Evolutionary conservation across 92 coral and sea anemone species (phyloP), one percentile per base, ranked within the genome.

Genomic region (Porites divaricata): DNA sequence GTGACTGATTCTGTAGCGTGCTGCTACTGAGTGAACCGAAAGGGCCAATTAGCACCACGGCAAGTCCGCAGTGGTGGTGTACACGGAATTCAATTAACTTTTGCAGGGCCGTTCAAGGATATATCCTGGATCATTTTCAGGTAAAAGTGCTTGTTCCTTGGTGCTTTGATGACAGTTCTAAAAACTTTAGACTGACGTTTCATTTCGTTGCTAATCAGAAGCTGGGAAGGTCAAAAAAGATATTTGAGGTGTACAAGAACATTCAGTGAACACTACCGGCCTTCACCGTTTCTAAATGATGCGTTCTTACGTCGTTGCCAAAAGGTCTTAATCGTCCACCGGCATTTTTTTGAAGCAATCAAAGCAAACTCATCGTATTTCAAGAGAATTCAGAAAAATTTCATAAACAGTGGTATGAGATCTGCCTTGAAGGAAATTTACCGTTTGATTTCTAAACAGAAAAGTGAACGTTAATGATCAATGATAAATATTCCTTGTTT

Each of bases 1-100:
- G 83, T 79, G 83, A 79, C 74, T 48, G 14, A 66, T 59, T 23
- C 62, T 67, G 24, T 35, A 35, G 75, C 66, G 72, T 24, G 64
- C 72, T 22, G 49, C n/a, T n/a, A 49, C 74, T 22, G 17, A 48
- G 13, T 20, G 52, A 78, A 25, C 48, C 49, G 73, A 65, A 35
- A 64, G 49, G 19, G 28, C n/a, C 25, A 66, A 79, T 79, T 79
- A 67, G 26, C n/a, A 35, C 45, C 45, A 54, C 59, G 50, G 67
- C 35, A 69, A 80, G 20, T 15, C 76, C 45, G 45, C 45, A 64
- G 12, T 19, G 74, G 67, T 67, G 11, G 74, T 63, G 26, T 19
- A 16, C 45, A 35, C 6, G 4, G 6, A 19, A 28, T 80, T 52
- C 63, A 51, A 22, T 73, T 52, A 48, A 64, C 22, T 50, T 54